Evolutionary conservation across 2,113 vertebrate species (phyloP).

Genomic region (Brienomyrus brachyistius): DNA sequence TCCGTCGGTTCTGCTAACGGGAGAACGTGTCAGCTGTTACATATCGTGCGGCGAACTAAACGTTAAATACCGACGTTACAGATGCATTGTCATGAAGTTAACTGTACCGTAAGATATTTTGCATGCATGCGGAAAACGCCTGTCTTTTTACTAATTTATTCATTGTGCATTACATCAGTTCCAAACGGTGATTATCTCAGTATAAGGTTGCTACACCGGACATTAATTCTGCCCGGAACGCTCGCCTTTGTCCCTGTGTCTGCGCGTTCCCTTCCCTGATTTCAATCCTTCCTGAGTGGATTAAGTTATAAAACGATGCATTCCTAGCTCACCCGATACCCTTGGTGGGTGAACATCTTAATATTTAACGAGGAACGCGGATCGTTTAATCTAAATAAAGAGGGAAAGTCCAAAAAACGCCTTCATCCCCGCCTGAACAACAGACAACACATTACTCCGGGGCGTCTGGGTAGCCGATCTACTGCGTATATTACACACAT

Average conservation of each 20-base stretch:
- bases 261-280: background rate
- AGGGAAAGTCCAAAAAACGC: background rate
- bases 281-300: background rate
- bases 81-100: background rate
- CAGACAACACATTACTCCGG: background rate
- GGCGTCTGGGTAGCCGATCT: background rate
- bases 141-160: too few relatives aligned
- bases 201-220: background rate
- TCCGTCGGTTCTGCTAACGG: background rate
- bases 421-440: background rate
- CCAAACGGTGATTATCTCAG: too few relatives aligned
- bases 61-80: background rate
- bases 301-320: background rate
- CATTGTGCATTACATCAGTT: background rate
- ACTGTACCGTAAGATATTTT: background rate
- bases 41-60: background rate
- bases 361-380: background rate
- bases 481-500: background rate
- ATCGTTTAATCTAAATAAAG: background rate
- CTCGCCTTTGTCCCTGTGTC: background rate
- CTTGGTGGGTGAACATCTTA: background rate
- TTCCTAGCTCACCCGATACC: too few relatives aligned
- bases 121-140: background rate
- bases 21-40: background rate
- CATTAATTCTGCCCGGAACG: conserved; percentile 2